phyloP scores from a whole-genome alignment of 2,888 invertebrate genomes.

The Pseudanteris insignis region DNA sequence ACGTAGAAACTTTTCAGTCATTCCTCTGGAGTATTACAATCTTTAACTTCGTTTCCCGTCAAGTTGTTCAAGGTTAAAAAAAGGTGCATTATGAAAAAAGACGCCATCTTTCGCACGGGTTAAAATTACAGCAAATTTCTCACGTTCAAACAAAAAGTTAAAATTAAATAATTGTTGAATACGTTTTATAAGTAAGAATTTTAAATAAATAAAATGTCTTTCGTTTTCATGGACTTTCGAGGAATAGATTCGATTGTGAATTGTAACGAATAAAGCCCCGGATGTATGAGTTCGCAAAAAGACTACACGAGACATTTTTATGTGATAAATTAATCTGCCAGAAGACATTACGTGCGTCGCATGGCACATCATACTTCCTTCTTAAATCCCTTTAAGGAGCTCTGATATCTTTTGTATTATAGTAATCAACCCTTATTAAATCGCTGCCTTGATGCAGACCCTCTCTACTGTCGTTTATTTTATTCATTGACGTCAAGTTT shows the following conservation, averaged over 20 bases:
- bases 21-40: constrained; percentile 7
- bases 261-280: too few species aligned
- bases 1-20: constrained; percentile 7
- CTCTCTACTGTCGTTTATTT: constrained; percentile 9
- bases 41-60: constrained; percentile 3
- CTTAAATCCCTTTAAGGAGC: constrained; percentile 31
- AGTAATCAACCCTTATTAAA: constrained; percentile 42
- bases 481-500: constrained; percentile 25
- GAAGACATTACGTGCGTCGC: constrained; percentile 11
- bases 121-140: too few species aligned
- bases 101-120: too few species aligned
- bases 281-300: too few species aligned
- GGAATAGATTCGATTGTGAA: too few species aligned
- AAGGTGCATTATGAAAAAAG: too few species aligned
- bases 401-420: constrained; percentile 32
- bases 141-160: too few species aligned
- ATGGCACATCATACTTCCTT: constrained; percentile 27
- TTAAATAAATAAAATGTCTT: too few species aligned
- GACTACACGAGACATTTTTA: constrained; percentile 5
- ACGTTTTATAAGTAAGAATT: too few species aligned
- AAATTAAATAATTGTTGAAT: too few species aligned
- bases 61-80: too few species aligned
- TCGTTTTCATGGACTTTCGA: too few species aligned
- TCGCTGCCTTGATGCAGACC: constrained; percentile 26
- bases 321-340: constrained; percentile 25